These are phyloP conservation scores for Triplophysa siluroides DNA, from an alignment of 2,113 vertebrate species.

Conservation along the genomic window DNA sequence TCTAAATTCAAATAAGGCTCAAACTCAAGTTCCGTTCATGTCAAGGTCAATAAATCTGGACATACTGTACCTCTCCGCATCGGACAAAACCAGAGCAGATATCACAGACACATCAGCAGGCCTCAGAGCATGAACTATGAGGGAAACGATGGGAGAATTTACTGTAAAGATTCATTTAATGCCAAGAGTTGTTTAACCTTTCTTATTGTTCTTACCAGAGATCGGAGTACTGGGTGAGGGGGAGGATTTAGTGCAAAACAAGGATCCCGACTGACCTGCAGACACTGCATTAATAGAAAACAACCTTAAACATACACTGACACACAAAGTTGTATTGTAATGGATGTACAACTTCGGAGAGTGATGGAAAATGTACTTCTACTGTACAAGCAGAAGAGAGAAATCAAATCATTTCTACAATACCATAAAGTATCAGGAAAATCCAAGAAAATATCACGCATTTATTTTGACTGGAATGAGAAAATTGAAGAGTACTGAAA, in stretches of 20 bases:
- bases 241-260: neutral
- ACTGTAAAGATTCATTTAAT: neutral
- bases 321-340: neutral
- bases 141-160: neutral
- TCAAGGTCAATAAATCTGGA: too few relatives aligned
- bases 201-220: constrained; percentile 31
- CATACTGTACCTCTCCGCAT: constrained; percentile 43
- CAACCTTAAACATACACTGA: neutral
- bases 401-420: constrained; percentile 11
- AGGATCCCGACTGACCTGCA: neutral
- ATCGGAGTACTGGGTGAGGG: neutral
- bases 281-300: neutral
- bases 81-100: constrained; percentile 49
- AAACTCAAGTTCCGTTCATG: neutral
- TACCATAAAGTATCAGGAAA: constrained; percentile 4
- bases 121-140: constrained; percentile 50
- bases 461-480: neutral
- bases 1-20: neutral
- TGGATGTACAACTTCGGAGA: neutral
- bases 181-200: neutral
- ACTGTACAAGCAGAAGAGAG: neutral
- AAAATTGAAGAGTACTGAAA: neutral
- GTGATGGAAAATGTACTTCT: neutral
- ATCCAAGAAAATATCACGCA: neutral
- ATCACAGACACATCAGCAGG: constrained; percentile 51